Percentiles rank a stretch among this genome's conserved stretches.
Conservation (phyloP, 2,888 invertebrate species). For the Aspidapion aeneum region DNA sequence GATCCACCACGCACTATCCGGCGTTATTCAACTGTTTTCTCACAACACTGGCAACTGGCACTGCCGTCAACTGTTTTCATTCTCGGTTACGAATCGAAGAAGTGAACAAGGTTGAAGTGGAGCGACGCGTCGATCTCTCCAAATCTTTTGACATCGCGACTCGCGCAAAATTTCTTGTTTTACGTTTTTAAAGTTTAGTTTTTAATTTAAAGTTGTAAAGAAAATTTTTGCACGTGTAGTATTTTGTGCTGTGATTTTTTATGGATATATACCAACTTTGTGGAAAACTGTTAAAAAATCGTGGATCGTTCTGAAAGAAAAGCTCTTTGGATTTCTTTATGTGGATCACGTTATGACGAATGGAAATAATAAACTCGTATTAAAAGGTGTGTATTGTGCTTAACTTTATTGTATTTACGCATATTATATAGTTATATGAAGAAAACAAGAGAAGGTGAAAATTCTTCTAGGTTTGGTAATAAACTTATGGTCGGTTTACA, state of each 20-base stretch:
- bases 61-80: neutral
- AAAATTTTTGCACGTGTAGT: neutral
- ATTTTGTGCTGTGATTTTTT: constrained; percentile 13
- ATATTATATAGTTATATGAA: too few species aligned
- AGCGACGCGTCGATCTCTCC: neutral
- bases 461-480: too few species aligned
- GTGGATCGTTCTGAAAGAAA: neutral
- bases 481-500: too few species aligned
- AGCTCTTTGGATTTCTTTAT: neutral
- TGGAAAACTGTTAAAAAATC: neutral
- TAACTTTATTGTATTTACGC: neutral
- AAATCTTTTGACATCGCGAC: neutral
- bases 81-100: neutral
- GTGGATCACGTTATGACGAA: constrained; percentile 39
- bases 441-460: too few species aligned
- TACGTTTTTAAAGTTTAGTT: neutral
- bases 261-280: too few species aligned
- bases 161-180: neutral
- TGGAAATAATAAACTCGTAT: constrained; percentile 33
- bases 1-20: neutral
- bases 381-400: constrained; percentile 23
- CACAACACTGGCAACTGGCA: too few species aligned
- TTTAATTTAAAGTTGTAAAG: neutral
- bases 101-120: too few species aligned
- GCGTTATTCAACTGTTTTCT: neutral